Evolutionary conservation across 2,113 vertebrate genomes (phyloP).

Genomic region (Megatriorchis doriae): DNA sequence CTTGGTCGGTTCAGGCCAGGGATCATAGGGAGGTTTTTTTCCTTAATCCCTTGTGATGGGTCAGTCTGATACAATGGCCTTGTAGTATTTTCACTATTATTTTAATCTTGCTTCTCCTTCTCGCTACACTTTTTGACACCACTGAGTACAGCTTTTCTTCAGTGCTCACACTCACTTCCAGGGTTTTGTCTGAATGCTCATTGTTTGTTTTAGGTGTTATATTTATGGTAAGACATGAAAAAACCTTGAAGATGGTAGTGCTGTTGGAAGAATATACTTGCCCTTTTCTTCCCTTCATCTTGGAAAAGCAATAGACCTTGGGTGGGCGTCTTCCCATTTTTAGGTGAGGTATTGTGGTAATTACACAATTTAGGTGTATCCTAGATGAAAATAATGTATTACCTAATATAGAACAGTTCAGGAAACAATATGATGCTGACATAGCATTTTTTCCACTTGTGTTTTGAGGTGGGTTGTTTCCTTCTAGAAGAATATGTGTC

Average conservation of each 20-base stretch:
- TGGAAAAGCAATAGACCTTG: neutral
- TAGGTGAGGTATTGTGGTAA: neutral
- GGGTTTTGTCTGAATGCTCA: neutral
- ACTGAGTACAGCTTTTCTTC: neutral
- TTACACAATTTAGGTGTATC: slow-evolving; percentile 10
- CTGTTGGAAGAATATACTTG: neutral
- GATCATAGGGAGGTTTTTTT: neutral
- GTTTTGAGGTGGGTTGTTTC: slow-evolving; percentile 18
- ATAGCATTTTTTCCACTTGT: neutral
- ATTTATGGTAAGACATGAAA: neutral
- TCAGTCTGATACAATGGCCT: neutral
- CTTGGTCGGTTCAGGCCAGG: neutral
- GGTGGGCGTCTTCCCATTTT: slow-evolving; percentile 4
- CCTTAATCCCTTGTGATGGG: neutral
- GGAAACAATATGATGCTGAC: slow-evolving; percentile 39
- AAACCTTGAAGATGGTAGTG: neutral
- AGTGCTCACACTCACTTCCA: neutral
- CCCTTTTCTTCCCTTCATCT: neutral
- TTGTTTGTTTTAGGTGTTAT: neutral
- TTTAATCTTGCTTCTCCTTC: neutral
- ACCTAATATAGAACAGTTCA: slow-evolving; percentile 30
- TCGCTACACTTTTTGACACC: neutral
- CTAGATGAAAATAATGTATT: neutral
- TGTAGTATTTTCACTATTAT: neutral
- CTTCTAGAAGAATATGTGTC: neutral